phyloP scores from a whole-genome alignment of 2,888 invertebrate species.

The Tubulanus polymorphus region DNA sequence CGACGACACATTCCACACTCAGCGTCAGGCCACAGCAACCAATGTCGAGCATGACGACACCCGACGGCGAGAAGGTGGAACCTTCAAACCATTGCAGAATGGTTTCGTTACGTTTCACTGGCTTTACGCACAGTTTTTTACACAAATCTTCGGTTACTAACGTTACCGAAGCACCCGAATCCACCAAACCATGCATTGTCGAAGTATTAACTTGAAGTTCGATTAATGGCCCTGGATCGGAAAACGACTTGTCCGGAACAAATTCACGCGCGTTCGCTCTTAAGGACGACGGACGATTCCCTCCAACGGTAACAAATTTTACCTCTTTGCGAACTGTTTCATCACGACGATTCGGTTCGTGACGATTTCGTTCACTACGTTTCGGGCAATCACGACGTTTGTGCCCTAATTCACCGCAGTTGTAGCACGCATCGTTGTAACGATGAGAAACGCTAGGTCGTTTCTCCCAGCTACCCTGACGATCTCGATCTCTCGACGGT shows the following conservation, averaged over 20 bases:
- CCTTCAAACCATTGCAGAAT: not conserved
- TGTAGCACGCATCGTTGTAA: not conserved
- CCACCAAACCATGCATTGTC: not conserved
- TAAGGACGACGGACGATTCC: not conserved
- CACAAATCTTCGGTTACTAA: not conserved
- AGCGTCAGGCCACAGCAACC: not conserved
- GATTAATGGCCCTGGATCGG: not conserved
- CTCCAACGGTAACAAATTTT: not conserved
- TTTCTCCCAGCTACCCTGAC: not conserved
- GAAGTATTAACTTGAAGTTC: not conserved
- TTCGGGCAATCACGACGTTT: not conserved
- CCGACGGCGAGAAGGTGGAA: not conserved
- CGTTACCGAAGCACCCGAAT: not conserved
- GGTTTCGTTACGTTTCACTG: not conserved
- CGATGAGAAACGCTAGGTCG: too few species aligned
- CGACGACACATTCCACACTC: not conserved
- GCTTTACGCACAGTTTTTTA: not conserved
- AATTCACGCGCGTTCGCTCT: not conserved
- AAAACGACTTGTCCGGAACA: not conserved
- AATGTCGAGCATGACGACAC: not conserved
- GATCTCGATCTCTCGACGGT: not conserved
- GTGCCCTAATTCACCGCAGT: not conserved
- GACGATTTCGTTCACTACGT: too few species aligned
- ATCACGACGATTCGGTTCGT: too few species aligned
- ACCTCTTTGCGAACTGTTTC: too few species aligned